phyloP scores from a whole-genome alignment of 2,888 invertebrate species.

The Beris morrisii region DNA sequence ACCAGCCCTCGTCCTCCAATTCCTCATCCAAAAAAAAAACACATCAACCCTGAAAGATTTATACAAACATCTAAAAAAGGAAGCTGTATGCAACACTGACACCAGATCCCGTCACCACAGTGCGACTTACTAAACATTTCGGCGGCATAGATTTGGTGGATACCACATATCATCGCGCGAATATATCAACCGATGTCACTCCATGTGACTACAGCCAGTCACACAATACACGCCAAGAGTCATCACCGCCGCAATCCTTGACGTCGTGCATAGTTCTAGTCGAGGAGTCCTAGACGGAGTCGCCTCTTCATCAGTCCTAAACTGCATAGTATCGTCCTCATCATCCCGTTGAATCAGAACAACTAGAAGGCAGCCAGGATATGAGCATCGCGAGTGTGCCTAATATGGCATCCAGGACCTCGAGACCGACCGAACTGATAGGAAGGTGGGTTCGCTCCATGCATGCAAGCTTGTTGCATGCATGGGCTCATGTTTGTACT shows the following conservation, averaged over 20 bases:
- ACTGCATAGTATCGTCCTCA: conserved; percentile 16
- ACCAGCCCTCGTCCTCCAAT: too few relatives aligned
- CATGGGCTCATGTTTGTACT: background rate
- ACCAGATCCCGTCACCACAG: background rate
- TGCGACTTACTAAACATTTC: conserved; percentile 2
- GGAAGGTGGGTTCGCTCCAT: background rate
- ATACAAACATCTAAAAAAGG: conserved; percentile 29
- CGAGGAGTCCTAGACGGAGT: background rate
- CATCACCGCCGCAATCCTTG: conserved; percentile 1
- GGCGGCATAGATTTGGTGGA: conserved; percentile 27
- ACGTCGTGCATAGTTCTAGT: background rate
- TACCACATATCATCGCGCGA: conserved; percentile 21
- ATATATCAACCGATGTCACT: conserved; percentile 14
- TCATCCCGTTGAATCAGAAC: conserved; percentile 3
- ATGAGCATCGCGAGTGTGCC: conserved; percentile 15
- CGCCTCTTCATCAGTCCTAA: conserved; percentile 22
- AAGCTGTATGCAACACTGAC: conserved; percentile 21
- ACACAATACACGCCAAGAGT: conserved; percentile 24
- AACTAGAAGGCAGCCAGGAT: conserved; percentile 11
- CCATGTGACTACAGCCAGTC: conserved; percentile 13
- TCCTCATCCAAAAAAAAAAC: conserved; percentile 26
- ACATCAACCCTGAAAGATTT: conserved; percentile 16
- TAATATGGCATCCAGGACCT: too few relatives aligned
- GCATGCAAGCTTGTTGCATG: conserved; percentile 20
- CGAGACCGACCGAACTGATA: too few relatives aligned